Evolutionary conservation across 2,797 vertebrate genomes (phyloP).

Genomic region (Australoheros facetus): DNA sequence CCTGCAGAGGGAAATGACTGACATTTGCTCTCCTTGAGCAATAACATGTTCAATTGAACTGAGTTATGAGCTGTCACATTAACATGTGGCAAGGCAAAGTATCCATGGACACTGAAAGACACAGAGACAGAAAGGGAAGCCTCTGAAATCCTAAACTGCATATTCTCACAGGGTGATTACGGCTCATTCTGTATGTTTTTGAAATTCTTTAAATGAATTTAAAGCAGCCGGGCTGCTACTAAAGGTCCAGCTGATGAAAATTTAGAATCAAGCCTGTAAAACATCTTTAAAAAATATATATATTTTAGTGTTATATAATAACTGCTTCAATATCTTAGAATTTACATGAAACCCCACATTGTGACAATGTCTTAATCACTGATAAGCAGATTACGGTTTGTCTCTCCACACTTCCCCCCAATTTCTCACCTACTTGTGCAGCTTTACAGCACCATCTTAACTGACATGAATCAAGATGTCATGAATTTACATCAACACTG

Average conservation of each 20-base stretch:
- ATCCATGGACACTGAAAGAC: constrained; percentile 38
- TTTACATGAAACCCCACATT: constrained; percentile 34
- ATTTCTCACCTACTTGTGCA: constrained; percentile 11
- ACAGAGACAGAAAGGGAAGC: neutral
- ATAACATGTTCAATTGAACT: constrained; percentile 63
- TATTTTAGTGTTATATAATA: constrained; percentile 28
- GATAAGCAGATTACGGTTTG: neutral
- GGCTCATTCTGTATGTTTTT: neutral
- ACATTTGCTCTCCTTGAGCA: constrained; percentile 66
- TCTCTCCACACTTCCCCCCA: neutral
- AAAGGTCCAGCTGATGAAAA: neutral
- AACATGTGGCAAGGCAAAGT: constrained; percentile 54
- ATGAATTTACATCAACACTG: constrained; percentile 3
- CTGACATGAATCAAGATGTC: constrained; percentile 1
- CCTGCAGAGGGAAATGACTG: constrained; percentile 63
- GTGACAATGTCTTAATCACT: constrained; percentile 7
- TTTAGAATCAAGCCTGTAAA: neutral
- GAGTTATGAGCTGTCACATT: constrained; percentile 68
- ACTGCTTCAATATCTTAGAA: neutral
- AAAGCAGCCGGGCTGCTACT: neutral
- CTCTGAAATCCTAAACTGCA: constrained; percentile 33
- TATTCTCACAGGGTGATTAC: neutral
- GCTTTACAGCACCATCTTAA: constrained; percentile 3
- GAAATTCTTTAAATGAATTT: constrained; percentile 1
- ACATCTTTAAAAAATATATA: neutral